phyloP scores from a whole-genome alignment of 1,140 invertebrate genomes.

The Musca vetustissima region DNA sequence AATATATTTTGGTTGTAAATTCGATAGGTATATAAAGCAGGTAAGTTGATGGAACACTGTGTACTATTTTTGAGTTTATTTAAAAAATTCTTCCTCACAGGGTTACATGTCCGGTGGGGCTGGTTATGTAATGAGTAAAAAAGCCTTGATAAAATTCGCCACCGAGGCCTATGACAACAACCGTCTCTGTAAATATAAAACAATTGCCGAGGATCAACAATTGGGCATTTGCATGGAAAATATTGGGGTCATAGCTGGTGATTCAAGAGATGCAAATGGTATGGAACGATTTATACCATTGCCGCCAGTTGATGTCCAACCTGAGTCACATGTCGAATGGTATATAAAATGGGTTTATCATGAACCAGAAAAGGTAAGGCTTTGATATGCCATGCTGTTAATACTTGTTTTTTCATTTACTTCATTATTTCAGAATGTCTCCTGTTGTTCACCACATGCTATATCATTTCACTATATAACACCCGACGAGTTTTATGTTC shows the following conservation, averaged over 20 bases:
- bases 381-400: neutral
- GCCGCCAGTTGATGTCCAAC: constrained; percentile 77
- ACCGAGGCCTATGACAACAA: constrained; percentile 69
- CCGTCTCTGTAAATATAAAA: constrained; percentile 69
- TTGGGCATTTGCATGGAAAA: constrained; percentile 87
- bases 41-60: constrained; percentile 7
- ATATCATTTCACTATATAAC: constrained; percentile 88
- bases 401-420: neutral
- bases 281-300: constrained; percentile 75
- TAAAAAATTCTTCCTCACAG: too few relatives aligned
- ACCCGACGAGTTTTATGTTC: constrained; percentile 81
- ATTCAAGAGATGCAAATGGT: constrained; percentile 78
- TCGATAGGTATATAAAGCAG: constrained; percentile 78
- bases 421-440: constrained; percentile 69
- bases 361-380: constrained; percentile 71
- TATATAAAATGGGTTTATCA: constrained; percentile 37
- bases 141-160: constrained; percentile 73
- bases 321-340: constrained; percentile 62
- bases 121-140: constrained; percentile 86
- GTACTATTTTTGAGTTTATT: too few relatives aligned
- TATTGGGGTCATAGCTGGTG: constrained; percentile 82
- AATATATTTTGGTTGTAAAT: constrained; percentile 85
- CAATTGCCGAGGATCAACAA: constrained; percentile 81
- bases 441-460: constrained; percentile 84
- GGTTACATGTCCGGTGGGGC: constrained; percentile 93